Evolutionary conservation across 35 echinoderm and acorn worm genomes (phyloP).

Genomic region (Lytechinus pictus): DNA sequence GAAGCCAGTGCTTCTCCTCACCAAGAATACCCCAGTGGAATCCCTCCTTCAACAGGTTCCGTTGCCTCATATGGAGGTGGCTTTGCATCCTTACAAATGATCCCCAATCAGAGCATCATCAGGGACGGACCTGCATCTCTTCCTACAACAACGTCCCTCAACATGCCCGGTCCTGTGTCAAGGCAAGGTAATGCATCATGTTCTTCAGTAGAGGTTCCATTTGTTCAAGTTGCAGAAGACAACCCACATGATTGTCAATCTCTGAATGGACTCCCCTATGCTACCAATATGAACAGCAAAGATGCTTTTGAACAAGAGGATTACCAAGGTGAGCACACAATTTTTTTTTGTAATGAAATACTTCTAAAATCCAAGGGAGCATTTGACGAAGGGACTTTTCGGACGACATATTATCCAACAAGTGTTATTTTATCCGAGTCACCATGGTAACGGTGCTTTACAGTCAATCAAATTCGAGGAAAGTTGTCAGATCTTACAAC

Average conservation of each 20-base stretch:
- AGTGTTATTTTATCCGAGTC: too few relatives aligned
- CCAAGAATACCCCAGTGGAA: neutral
- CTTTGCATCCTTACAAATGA: neutral
- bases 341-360: neutral
- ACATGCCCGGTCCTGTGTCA: neutral
- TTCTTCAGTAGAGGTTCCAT: neutral
- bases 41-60: neutral
- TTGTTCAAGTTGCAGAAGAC: neutral
- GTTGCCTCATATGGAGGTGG: neutral
- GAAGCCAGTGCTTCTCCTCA: neutral
- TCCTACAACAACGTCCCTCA: neutral
- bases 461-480: too few relatives aligned
- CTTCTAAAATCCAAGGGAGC: neutral
- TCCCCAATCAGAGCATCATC: neutral
- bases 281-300: neutral
- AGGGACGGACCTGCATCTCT: neutral
- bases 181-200: neutral
- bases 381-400: too few relatives aligned
- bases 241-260: neutral
- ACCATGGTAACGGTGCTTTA: too few relatives aligned
- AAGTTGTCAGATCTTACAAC: too few relatives aligned
- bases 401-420: too few relatives aligned
- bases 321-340: neutral
- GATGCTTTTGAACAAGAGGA: conserved; percentile 26
- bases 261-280: neutral